Base-by-base conservation (phyloP, 2,113 vertebrate genomes). In the Dermatemys mawii region DNA sequence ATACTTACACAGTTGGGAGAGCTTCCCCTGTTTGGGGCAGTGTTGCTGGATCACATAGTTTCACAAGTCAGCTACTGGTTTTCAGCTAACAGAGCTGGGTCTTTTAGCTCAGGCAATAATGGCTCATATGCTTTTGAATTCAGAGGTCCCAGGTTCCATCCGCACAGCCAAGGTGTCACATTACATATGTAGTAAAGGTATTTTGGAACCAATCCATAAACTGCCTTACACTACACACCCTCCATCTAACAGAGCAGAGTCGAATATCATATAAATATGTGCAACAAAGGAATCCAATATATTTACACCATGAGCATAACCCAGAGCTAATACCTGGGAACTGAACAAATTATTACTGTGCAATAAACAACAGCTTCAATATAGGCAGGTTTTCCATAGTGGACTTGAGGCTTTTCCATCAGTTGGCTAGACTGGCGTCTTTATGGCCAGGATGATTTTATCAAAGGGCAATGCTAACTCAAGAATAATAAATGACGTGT, bases 41-140 rank as follows among this genome's bases (percentile, higher is more conserved):
- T 0, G 38, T 6, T 10, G 50, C 32, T 2, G 0, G 49, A 21
- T 13, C 0, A 0, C 51, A 35, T 12, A 35, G 24, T 29, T 83
- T 3, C 44, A 48, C 14, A 44, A 86, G 44, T 70, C 17, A 44
- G 27, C 32, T 70, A 6, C 26, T 38, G 24, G 24, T 35, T 83
- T 17, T 50, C 35, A 46, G n/a, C 19, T 75, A n/a, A 29, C 26
- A 41, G 41, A 7, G 73, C 6, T 44, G 84, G 51, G 50, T 46
- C 57, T 82, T 82, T 38, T 24, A 51, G 55, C 22, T 1, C 0
- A 0, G 53, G 38, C 55, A 80, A 16, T 3, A 29, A 0, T 1
- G 53, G 19, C 63, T 50, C 13, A 0, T 29, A 2, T 19, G 32
- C 50, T 81, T 35, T 46, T 8, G 84, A 55, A 70, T 9, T n/a